Base-by-base conservation (phyloP, 2,888 invertebrate species). In the Agrochola litura region DNA sequence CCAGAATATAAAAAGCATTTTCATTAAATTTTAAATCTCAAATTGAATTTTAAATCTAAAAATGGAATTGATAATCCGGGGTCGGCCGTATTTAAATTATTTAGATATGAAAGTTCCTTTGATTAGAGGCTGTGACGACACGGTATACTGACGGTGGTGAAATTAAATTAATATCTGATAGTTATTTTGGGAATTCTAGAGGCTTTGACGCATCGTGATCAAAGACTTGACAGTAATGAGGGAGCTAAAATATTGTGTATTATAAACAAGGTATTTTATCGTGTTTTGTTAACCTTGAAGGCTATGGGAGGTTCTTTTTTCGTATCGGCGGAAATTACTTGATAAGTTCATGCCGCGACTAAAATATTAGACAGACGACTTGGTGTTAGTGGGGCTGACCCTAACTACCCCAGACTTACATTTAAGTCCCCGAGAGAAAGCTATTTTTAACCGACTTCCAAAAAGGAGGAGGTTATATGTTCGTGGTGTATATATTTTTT, bases 1-100 rank as follows among this genome's bases (percentile, higher is more conserved):
- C 67, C 54, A 72, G 43, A 77, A 82, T 74, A 58, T 78, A 76
- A 79, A 85, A 72, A 77, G n/a, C 25, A 67, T 49, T 56, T 81
- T 81, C 74, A 82, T 82, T 77, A 85, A 79, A 81, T 76, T 81
- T 86, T 79, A 70, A 83, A 81, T 85, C n/a, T n/a, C n/a, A n/a
- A n/a, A n/a, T n/a, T n/a, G n/a, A n/a, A n/a, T n/a, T n/a, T n/a
- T n/a, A n/a, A n/a, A n/a, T n/a, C n/a, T n/a, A n/a, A n/a, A n/a
- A n/a, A n/a, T 86, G 76, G 81, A 79, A 85, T 89, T 83, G 82
- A 88, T 87, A 84, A 87, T 82, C 79, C 68, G 67, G 85, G 79
- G 78, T 61, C 56, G 74, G 67, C 30, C 72, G 63, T 77, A 79
- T 82, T 83, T 83, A 67, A 89, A 87, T 89, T 83, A 89, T 89